Base-by-base conservation (phyloP, 2,797 vertebrate species). In the Dendrocincla tyrannina region DNA sequence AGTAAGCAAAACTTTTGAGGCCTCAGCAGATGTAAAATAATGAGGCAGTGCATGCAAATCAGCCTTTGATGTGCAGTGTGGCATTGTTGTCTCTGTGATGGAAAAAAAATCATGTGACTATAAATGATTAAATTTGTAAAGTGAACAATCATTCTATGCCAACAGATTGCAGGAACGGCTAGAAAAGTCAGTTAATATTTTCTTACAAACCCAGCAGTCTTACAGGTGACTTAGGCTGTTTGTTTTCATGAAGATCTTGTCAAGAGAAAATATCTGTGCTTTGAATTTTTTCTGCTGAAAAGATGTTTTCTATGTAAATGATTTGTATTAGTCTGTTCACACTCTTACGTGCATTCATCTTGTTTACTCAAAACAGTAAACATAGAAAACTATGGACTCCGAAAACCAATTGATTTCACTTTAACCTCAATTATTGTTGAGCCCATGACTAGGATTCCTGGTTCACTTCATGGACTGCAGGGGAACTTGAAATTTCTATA, bases 11-110 rank as follows among this genome's bases (percentile, higher is more conserved):
- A 93, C 9, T 6, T 52, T 63, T 42, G 59, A 87, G 73, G 33
- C 20, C 60, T 97, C 60, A 84, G 78, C 17, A 87, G 46, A 79
- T 80, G 63, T 22, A 76, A 74, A 89, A 96, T 96, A 96, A 95
- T 93, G 81, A 96, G 62, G 63, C 37, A 73, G 13, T 58, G 23
- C 56, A 84, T 63, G 53, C 35, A 84, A 88, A 93, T 39, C 66
- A 85, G 41, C 19, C 30, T 96, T 94, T 92, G 83, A 85, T 94
- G n/a, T 91, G 47, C 37, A 32, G 44, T 49, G 42, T 32, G 74
- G 28, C 66, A 11, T 47, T 89, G 72, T 81, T 96, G 53, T 80
- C 3, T 8, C 63, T 30, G 24, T 30, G 20, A 42, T 67, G 44
- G 59, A 62, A 85, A 59, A 95, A 74, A 80, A 83, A 39, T 2